Evolutionary conservation across 2,797 vertebrate genomes (phyloP), one percentile per base, ranked within the genome.

Genomic region (Sebastes itinus): DNA sequence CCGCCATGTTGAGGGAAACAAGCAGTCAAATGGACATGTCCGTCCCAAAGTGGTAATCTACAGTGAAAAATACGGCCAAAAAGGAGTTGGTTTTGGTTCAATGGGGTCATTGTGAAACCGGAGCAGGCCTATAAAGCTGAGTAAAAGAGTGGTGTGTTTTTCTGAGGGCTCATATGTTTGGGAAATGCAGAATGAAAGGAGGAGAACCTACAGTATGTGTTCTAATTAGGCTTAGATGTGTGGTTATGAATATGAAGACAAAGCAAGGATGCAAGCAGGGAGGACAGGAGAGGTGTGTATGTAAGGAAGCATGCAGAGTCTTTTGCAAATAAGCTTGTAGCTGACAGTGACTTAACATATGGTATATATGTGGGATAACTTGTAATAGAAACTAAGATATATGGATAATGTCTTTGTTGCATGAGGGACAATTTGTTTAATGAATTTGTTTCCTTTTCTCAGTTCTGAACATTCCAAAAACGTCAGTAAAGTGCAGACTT

Each of bases 11-110:
- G 42, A 78, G 64, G 78, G 71, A 83, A 90, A 80, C 80, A 83
- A 86, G 79, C 28, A 75, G 75, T 81, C 79, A 82, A 81, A 84
- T 75, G 78, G 84, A 89, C 82, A 78, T 77, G 82, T 90, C 85
- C 32, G 30, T 60, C 65, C 75, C 49, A 80, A 63, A 88, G 80
- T 76, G 59, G 88, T 78, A 85, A 88, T 88, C 85, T 88, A 55
- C 74, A 80, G 58, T 70, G 66, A 82, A 87, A 85, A 86, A 73
- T 75, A 75, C 4, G 28, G 71, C 83, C 82, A 75, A 78, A 66
- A 70, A 77, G 73, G 82, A 76, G 60, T 16, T 10, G 70, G 42
- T 73, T 77, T 63, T 35, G 77, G 82, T 88, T 90, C 86, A 89
- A 63, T 72, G 83, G 84, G 89, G 80, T 87, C 87, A 86, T 75